A percentile compares a stretch with the other conserved stretches of the same genome.
These are phyloP conservation scores for Schizopygopsis pylzovi DNA, from an alignment of 2,797 vertebrate genomes.

Conservation along the genomic window DNA sequence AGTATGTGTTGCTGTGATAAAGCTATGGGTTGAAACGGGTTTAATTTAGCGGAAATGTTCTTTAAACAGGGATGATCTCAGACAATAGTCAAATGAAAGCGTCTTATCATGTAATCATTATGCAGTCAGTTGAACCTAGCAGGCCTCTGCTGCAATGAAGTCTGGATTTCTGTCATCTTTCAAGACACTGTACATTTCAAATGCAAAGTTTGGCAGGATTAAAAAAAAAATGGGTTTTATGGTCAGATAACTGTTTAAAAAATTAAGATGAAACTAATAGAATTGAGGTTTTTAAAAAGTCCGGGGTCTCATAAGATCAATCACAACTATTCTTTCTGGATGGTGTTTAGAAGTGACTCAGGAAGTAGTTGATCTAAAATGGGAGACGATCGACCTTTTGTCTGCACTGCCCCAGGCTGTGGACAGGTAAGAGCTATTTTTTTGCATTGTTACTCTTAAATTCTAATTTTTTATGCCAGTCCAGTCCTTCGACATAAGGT, in stretches of 20 bases:
- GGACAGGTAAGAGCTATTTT: conserved; percentile 86
- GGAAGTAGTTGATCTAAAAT: conserved; percentile 78
- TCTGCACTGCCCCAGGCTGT: conserved; percentile 93
- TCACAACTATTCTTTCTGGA: conserved; percentile 47
- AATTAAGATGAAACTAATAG: neutral
- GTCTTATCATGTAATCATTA: conserved; percentile 32
- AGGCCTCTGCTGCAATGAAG: conserved; percentile 32
- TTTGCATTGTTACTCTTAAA: neutral
- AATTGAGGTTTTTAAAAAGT: neutral
- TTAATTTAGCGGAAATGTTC: conserved; percentile 35
- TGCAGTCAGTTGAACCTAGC: conserved; percentile 19
- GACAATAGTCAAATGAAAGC: conserved; percentile 38
- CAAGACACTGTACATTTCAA: conserved; percentile 17
- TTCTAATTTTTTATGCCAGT: neutral
- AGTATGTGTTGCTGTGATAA: conserved; percentile 1
- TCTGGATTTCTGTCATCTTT: conserved; percentile 37
- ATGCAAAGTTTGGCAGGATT: conserved; percentile 23
- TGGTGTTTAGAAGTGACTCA: conserved; percentile 60
- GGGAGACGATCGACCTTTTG: conserved; percentile 98
- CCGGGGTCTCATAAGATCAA: neutral
- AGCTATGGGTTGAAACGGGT: conserved; percentile 18
- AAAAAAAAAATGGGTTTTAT: neutral
- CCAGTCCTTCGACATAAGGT: neutral
- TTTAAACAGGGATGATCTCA: conserved; percentile 23
- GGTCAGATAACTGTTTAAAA: neutral